Evolutionary conservation across 2,113 vertebrate species (phyloP).

Genomic region (Saguinus midas): DNA sequence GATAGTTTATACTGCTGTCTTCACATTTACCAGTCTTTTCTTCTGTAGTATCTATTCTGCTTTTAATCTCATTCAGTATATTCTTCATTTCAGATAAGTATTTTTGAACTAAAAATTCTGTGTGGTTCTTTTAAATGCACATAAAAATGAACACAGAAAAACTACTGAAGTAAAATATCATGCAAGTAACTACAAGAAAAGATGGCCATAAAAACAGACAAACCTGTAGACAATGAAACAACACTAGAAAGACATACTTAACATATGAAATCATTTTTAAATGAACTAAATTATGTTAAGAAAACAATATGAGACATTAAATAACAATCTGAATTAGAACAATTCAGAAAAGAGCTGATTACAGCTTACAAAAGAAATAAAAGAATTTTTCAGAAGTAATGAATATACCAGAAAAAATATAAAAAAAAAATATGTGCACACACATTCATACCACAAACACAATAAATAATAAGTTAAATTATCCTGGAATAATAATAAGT

Average conservation of each 20-base stretch:
- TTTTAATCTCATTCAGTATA: not conserved
- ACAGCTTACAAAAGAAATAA: not conserved
- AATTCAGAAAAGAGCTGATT: not conserved
- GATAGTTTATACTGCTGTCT: not conserved
- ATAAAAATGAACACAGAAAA: not conserved
- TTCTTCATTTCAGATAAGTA: not conserved
- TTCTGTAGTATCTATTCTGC: not conserved
- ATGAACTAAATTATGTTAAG: not conserved
- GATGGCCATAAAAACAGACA: not conserved
- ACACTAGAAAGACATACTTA: not conserved
- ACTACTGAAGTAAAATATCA: not conserved
- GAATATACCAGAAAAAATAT: not conserved
- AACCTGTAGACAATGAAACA: not conserved
- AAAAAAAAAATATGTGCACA: not conserved
- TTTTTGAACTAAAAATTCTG: not conserved
- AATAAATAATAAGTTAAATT: constrained; percentile 24
- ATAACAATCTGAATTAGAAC: not conserved
- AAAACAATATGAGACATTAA: not conserved
- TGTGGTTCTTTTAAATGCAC: not conserved
- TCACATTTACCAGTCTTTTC: not conserved
- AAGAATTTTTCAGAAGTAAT: not conserved
- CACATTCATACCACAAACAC: not conserved
- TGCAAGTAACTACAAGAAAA: not conserved
- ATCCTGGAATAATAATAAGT: not conserved
- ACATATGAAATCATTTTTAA: not conserved